Evolutionary conservation across 2,113 vertebrate genomes (phyloP), one percentile per base, ranked within the genome.

Genomic region (Tupaia tana): DNA sequence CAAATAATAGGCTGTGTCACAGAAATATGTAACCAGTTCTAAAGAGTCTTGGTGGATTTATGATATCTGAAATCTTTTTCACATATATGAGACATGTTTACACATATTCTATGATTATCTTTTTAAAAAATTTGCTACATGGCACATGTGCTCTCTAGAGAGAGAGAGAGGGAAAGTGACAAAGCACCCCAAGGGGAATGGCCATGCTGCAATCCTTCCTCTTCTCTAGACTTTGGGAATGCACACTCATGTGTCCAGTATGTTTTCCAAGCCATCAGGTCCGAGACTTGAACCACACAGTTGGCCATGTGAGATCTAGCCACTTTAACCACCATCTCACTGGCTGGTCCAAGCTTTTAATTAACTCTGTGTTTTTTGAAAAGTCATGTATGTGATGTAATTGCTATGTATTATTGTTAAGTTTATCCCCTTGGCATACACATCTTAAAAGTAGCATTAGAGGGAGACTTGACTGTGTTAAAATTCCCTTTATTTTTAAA

Each of bases 401-500:
- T 73, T 96, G 52, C 13, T 91, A 6, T 86, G 22, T 96, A 10
- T 31, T 24, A n/a, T 80, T 80, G 5, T 91, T 91, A 80, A 87
- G 54, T 73, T 70, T 71, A 73, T 54, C 11, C 7, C 7, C n/a
- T 86, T 93, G 63, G 74, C 18, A 86, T 95, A 1, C 64, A n/a
- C 64, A n/a, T 74, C 27, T 75, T 84, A 90, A 79, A 66, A 67
- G 27, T 80, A 34, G 52, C 34, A 67, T 70, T 29, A 22, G 20
- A 67, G 86, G 6, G 4, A 92, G 19, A 22, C 15, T 58, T 89
- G 3, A 56, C 15, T 75, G 56, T 74, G 3, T 86, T 89, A 69
- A 83, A 87, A 80, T 29, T 70, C 85, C 27, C 15, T 81, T 70
- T 56, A 88, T 59, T 69, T 90, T 69, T 86, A 95, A 92, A 92